phyloP scores from a whole-genome alignment of 2,888 invertebrate species.

The Strigamia maritima region DNA sequence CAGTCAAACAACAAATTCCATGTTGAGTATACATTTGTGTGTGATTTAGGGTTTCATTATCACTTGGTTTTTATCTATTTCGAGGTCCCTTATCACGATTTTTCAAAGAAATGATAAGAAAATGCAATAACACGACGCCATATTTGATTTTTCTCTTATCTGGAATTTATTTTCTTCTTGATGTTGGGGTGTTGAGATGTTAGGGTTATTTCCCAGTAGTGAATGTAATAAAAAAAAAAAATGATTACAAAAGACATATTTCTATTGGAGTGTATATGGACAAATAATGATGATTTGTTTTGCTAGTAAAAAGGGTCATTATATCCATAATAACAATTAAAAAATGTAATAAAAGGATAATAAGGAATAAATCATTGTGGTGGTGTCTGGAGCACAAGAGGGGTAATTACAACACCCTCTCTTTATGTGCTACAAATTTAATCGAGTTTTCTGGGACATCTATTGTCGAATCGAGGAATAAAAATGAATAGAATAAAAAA shows the following conservation, averaged over 20 bases:
- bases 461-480: background rate
- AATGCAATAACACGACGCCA: background rate
- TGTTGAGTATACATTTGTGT: background rate
- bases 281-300: background rate
- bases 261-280: background rate
- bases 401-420: no score
- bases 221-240: background rate
- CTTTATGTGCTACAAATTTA: no score
- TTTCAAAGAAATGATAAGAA: background rate
- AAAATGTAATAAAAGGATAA: background rate
- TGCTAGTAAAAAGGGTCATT: background rate
- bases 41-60: no score
- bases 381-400: no score
- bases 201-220: no score
- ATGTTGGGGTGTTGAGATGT: no score
- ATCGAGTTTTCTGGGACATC: no score
- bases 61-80: no score
- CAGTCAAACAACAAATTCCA: background rate
- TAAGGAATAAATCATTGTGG: no score
- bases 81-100: no score
- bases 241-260: background rate
- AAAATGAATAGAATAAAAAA: background rate
- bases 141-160: background rate
- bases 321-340: slow-evolving; percentile 10
- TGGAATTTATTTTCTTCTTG: no score